Percentiles rank a stretch among this genome's conserved stretches.
phyloP scores from a whole-genome alignment of 2,797 vertebrate genomes.

The Tokudaia muenninki region DNA sequence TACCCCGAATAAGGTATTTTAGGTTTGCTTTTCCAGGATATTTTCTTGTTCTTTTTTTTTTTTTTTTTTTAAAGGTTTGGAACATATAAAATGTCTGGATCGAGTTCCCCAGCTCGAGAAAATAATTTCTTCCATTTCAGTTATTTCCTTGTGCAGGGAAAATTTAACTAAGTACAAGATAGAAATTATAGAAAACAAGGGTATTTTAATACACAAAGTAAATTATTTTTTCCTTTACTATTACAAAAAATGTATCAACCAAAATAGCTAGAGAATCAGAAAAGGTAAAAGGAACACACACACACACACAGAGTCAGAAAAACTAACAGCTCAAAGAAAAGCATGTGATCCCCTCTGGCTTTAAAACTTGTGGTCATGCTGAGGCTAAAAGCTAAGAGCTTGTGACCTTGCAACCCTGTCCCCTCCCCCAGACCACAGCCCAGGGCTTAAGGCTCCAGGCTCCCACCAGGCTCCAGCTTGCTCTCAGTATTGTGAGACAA shows the following conservation, averaged over 20 bases:
- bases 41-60: slow-evolving; percentile 72
- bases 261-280: slow-evolving; percentile 72
- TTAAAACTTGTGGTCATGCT: slow-evolving; percentile 88
- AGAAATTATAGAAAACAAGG: slow-evolving; percentile 44
- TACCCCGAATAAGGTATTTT: slow-evolving; percentile 79
- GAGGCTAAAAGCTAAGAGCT: slow-evolving; percentile 91
- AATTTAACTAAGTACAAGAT: slow-evolving; percentile 58
- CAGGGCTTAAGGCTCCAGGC: slow-evolving; percentile 80
- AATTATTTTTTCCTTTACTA: slow-evolving; percentile 67
- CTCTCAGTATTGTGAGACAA: slow-evolving; percentile 79
- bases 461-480: slow-evolving; percentile 79
- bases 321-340: slow-evolving; percentile 84
- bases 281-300: slow-evolving; percentile 72
- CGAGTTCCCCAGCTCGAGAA: slow-evolving; percentile 60
- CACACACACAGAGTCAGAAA: slow-evolving; percentile 71
- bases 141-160: slow-evolving; percentile 64
- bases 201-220: slow-evolving; percentile 54
- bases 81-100: slow-evolving; percentile 79
- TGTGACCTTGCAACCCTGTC: slow-evolving; percentile 92
- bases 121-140: slow-evolving; percentile 73
- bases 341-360: slow-evolving; percentile 85
- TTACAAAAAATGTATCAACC: slow-evolving; percentile 37
- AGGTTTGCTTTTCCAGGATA: slow-evolving; percentile 81
- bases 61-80: slow-evolving; percentile 62
- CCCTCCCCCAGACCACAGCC: slow-evolving; percentile 82